Percentiles rank a stretch among this genome's conserved stretches.
Conservation (phyloP, 2,888 invertebrate species). For the Himalopsyche tibetana region DNA sequence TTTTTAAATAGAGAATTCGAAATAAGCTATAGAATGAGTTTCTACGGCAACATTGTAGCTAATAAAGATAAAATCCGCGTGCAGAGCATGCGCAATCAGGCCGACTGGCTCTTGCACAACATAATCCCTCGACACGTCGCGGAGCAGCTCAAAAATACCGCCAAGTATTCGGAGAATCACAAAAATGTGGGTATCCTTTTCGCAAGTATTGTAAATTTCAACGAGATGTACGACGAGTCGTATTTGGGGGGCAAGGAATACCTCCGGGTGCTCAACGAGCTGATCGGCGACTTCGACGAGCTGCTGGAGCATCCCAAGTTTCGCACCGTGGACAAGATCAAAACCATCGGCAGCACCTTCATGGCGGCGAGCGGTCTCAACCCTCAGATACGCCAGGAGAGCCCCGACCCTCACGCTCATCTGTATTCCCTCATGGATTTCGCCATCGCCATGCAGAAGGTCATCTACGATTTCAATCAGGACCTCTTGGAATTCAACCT, state of each 20-base stretch:
- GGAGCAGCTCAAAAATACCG: constrained; percentile 93
- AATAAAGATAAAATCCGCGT: constrained; percentile 92
- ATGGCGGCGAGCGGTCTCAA: constrained; percentile 98
- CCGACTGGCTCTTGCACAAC: constrained; percentile 96
- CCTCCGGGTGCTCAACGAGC: constrained; percentile 94
- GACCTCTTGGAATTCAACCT: constrained; percentile 94
- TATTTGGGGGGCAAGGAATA: constrained; percentile 97
- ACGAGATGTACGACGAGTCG: constrained; percentile 98
- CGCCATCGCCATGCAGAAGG: constrained; percentile 92
- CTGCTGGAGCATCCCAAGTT: constrained; percentile 88
- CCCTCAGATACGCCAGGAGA: constrained; percentile 83
- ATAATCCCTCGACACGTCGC: constrained; percentile 97
- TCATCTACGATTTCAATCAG: constrained; percentile 90
- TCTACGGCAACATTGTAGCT: constrained; percentile 94
- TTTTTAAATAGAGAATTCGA: constrained; percentile 97
- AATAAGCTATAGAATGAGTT: constrained; percentile 93
- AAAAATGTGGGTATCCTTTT: constrained; percentile 95
- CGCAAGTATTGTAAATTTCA: constrained; percentile 97
- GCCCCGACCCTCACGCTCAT: constrained; percentile 85
- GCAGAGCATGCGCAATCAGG: constrained; percentile 95
- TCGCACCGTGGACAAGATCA: constrained; percentile 95
- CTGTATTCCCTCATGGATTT: constrained; percentile 95
- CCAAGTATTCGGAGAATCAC: constrained; percentile 96
- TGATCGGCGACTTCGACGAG: constrained; percentile 97
- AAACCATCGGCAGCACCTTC: constrained; percentile 97